Evolutionary conservation across 2,113 vertebrate species (phyloP).

Genomic region (Salvelinus fontinalis): DNA sequence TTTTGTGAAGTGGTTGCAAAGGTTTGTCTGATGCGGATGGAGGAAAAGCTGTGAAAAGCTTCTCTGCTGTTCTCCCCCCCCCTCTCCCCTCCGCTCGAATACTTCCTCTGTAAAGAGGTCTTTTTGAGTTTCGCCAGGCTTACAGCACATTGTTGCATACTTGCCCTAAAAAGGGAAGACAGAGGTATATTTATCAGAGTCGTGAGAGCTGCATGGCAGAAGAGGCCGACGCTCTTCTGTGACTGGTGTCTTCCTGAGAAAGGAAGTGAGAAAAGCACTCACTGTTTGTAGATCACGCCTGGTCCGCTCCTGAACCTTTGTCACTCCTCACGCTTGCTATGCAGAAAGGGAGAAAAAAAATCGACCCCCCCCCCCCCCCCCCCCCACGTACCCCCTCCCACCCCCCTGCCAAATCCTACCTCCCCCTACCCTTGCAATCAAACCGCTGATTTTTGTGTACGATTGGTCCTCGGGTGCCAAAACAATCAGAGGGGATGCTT

Average conservation of each 20-base stretch:
- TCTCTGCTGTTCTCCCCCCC: slow-evolving; percentile 73
- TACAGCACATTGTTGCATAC: slow-evolving; percentile 77
- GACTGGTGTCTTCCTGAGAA: slow-evolving; percentile 12
- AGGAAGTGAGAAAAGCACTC: slow-evolving; percentile 36
- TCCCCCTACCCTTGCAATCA: slow-evolving; percentile 59
- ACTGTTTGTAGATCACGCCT: slow-evolving; percentile 45
- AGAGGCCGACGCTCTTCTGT: slow-evolving; percentile 42
- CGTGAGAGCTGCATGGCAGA: slow-evolving; percentile 70
- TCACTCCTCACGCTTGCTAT: slow-evolving; percentile 5
- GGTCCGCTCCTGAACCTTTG: slow-evolving; percentile 59
- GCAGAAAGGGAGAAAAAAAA: too few relatives aligned
- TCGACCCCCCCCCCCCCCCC: not conserved
- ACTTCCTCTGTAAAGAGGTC: slow-evolving; percentile 77
- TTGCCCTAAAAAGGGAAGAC: slow-evolving; percentile 84
- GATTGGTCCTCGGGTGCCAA: slow-evolving; percentile 96
- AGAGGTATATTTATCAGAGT: slow-evolving; percentile 80
- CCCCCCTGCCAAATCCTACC: slow-evolving; percentile 37
- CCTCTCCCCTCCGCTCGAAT: slow-evolving; percentile 45
- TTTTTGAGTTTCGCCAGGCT: slow-evolving; percentile 79
- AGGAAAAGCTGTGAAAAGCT: slow-evolving; percentile 78
- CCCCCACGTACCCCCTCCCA: slow-evolving; percentile 44
- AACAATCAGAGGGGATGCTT: slow-evolving; percentile 97
- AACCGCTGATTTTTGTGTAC: slow-evolving; percentile 86
- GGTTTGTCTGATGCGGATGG: slow-evolving; percentile 79
- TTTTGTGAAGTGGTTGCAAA: slow-evolving; percentile 87